Base-by-base conservation (phyloP, 2,888 invertebrate species). In the Pharmacophagus antenor region DNA sequence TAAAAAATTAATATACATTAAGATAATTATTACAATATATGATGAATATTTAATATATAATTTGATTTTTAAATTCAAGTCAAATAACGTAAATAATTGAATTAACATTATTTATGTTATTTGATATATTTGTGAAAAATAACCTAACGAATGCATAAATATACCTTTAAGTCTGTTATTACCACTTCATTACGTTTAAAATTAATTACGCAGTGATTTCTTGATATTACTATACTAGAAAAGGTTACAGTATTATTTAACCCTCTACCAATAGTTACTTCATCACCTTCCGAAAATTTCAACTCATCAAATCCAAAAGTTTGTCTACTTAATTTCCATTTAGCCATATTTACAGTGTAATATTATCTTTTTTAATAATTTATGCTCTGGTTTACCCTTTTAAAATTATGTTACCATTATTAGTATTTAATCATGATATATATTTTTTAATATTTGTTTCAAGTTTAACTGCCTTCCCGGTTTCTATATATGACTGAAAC, bases 101-200 rank as follows among this genome's bases (percentile, higher is more conserved):
- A n/a, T n/a, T n/a, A n/a, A 37, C n/a, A 37, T n/a, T n/a, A 37
- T n/a, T 37, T n/a, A 37, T n/a, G n/a, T 15, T n/a, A n/a, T n/a
- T n/a, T n/a, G n/a, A n/a, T n/a, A n/a, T n/a, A n/a, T n/a, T n/a
- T n/a, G 37, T 37, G 15, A 37, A 4, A 37, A n/a, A 37, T 37
- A n/a, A n/a, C n/a, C n/a, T n/a, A n/a, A n/a, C n/a, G n/a, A n/a
- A n/a, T 37, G 0, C n/a, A 37, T n/a, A 4, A 3, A 37, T n/a
- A 66, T 79, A 88, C 89, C 78, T 81, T 76, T 63, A 85, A 71
- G 65, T 90, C 89, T 48, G 80, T 84, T 27, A 90, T 76, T 1
- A 79, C 51, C 53, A 82, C 77, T 67, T 77, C 75, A 68, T 84
- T 73, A 42, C 70, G 68, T 62, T 76, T 73, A 10, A 82, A 71